Percentiles rank a stretch among this genome's conserved stretches.
phyloP scores from a whole-genome alignment of 2,888 invertebrate genomes.

The Craniophora ligustri region DNA sequence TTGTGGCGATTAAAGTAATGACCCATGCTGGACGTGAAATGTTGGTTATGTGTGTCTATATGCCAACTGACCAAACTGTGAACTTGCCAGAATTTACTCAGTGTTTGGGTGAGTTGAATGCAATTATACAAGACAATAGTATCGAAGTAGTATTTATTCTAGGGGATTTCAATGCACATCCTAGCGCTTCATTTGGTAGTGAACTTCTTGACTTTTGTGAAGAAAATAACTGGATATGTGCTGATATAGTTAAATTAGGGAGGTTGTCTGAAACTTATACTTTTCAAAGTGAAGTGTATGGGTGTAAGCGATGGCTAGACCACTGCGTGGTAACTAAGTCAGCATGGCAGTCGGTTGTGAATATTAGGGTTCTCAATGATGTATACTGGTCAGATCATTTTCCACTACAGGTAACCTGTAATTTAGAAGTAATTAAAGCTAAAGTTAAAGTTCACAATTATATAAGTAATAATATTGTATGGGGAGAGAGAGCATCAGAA shows the following conservation, averaged over 20 bases:
- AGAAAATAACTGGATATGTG: not conserved
- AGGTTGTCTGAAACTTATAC: not conserved
- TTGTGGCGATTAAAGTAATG: not conserved
- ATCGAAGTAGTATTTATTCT: not conserved
- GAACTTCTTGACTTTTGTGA: not conserved
- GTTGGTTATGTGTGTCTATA: not conserved
- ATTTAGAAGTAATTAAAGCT: not conserved
- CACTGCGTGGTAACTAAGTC: not conserved
- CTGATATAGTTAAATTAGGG: not conserved
- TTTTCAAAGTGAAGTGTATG: not conserved
- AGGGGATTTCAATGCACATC: not conserved
- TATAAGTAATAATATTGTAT: not conserved
- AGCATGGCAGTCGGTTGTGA: not conserved
- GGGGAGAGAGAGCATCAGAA: not conserved
- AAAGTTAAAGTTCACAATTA: not conserved
- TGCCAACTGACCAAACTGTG: not conserved
- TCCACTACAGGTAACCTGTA: not conserved
- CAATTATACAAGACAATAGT: not conserved
- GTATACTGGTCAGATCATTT: slow-evolving; percentile 1
- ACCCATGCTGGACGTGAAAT: not conserved
- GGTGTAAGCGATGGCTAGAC: not conserved
- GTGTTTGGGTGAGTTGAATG: not conserved
- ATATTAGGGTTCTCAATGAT: not conserved
- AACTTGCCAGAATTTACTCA: not conserved
- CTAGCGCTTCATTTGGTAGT: not conserved